A percentile compares a stretch with the other conserved stretches of the same genome.
Evolutionary conservation across 2,113 vertebrate species (phyloP).

Genomic region (Mus pahari): DNA sequence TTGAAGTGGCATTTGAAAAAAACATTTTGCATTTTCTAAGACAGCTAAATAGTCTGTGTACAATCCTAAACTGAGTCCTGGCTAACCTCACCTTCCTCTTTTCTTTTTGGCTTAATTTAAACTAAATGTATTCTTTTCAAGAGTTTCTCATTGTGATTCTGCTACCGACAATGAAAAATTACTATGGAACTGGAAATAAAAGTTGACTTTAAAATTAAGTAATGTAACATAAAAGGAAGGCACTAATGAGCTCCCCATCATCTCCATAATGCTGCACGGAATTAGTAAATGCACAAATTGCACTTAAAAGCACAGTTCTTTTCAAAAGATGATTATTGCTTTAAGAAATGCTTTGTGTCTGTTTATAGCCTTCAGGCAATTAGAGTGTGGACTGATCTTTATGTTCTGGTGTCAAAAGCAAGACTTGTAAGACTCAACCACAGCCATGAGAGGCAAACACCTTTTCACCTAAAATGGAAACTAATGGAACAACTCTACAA

Average conservation of each 20-base stretch:
- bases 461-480: slow-evolving; percentile 62
- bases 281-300: slow-evolving; percentile 75
- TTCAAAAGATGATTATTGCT: slow-evolving; percentile 52
- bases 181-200: slow-evolving; percentile 67
- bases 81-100: slow-evolving; percentile 60
- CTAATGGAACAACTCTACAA: slow-evolving; percentile 2
- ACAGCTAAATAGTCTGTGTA: slow-evolving; percentile 68
- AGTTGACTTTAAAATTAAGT: slow-evolving; percentile 74
- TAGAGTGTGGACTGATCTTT: slow-evolving; percentile 62
- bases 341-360: slow-evolving; percentile 54
- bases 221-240: slow-evolving; percentile 70
- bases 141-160: slow-evolving; percentile 70
- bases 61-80: slow-evolving; percentile 64
- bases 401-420: slow-evolving; percentile 48
- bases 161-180: slow-evolving; percentile 75
- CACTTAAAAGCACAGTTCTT: slow-evolving; percentile 65
- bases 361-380: slow-evolving; percentile 59
- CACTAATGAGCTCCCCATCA: slow-evolving; percentile 56
- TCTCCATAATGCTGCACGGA: slow-evolving; percentile 26
- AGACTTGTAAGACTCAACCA: slow-evolving; percentile 7
- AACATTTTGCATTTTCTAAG: slow-evolving; percentile 62
- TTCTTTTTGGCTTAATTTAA: slow-evolving; percentile 64
- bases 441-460: background rate
- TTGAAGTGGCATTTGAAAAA: slow-evolving; percentile 22
- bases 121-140: slow-evolving; percentile 73